Evolutionary conservation across 1,140 invertebrate genomes (phyloP).

Genomic region (Drosophila pandora): DNA sequence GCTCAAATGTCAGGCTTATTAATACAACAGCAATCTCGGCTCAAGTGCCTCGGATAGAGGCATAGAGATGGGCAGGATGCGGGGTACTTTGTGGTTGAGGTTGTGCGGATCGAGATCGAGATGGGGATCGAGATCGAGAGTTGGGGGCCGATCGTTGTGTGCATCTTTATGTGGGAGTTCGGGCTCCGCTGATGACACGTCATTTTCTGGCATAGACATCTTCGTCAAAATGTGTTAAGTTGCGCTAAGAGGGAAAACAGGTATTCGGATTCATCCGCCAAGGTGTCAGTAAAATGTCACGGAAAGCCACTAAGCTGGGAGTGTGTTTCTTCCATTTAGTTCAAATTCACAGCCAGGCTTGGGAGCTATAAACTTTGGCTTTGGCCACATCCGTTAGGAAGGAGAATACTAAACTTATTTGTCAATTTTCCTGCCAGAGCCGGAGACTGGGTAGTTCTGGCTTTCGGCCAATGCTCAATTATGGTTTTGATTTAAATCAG

Average conservation of each 20-base stretch:
- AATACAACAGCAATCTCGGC: conserved; percentile 41
- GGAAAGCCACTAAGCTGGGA: conserved; percentile 71
- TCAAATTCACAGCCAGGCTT: conserved; percentile 37
- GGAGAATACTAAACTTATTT: conserved; percentile 30
- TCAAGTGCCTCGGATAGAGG: conserved; percentile 10
- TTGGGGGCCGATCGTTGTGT: conserved; percentile 34
- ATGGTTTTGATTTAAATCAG: conserved; percentile 83
- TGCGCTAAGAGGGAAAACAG: conserved; percentile 62
- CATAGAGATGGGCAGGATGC: conserved; percentile 27
- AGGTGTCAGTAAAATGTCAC: conserved; percentile 80
- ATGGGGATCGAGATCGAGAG: conserved; percentile 36
- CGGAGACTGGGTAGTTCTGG: conserved; percentile 12
- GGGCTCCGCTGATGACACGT: conserved; percentile 79
- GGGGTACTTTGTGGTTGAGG: conserved; percentile 37
- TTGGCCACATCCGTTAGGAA: conserved; percentile 54
- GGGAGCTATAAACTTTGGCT: conserved; percentile 47
- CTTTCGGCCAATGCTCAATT: conserved; percentile 73
- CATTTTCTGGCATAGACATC: conserved; percentile 76
- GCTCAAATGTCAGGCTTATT: conserved; percentile 80
- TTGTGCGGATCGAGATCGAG: conserved; percentile 20
- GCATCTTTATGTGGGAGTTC: conserved; percentile 70
- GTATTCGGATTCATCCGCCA: conserved; percentile 52
- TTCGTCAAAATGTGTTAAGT: conserved; percentile 78
- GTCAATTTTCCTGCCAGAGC: conserved; percentile 1
- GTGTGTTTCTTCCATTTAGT: conserved; percentile 12